Conservation (phyloP, 2,888 invertebrate genomes). For the Drosophila formosana region DNA sequence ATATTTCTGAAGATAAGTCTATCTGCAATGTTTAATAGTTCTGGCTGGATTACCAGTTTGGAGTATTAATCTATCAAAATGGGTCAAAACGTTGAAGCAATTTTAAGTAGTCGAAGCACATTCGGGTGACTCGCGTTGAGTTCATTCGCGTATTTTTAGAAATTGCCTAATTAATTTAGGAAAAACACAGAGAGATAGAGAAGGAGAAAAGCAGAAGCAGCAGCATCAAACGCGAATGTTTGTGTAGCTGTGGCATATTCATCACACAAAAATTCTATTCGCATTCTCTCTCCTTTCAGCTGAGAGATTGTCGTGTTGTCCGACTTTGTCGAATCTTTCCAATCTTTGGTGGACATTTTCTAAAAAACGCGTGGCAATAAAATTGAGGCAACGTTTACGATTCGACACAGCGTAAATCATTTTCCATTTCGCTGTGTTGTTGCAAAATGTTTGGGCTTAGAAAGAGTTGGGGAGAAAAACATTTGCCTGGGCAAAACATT, state of each 20-base stretch:
- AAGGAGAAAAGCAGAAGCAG: conserved; percentile 28
- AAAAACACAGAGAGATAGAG: conserved; percentile 48
- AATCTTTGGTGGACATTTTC: conserved; percentile 45
- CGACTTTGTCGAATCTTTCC: conserved; percentile 2
- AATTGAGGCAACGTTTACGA: conserved; percentile 14
- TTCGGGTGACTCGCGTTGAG: conserved; percentile 72
- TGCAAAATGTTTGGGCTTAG: conserved; percentile 28
- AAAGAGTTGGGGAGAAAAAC: conserved; percentile 43
- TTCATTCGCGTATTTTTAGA: conserved; percentile 81
- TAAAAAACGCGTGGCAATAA: conserved; percentile 44
- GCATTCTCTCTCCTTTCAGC: conserved; percentile 26
- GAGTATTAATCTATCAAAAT: conserved; percentile 1
- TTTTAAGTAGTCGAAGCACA: conserved; percentile 58
- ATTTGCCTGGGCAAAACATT: conserved; percentile 43
- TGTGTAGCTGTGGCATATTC: conserved; percentile 48
- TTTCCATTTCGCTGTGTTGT: not conserved
- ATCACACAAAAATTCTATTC: conserved; percentile 57
- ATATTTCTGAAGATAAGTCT: too few relatives aligned
- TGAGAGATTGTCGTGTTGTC: conserved; percentile 18
- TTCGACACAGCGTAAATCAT: conserved; percentile 44
- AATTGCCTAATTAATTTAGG: conserved; percentile 77
- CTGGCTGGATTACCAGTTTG: not conserved
- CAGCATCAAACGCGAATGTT: conserved; percentile 50
- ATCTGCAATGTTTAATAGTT: conserved; percentile 2
- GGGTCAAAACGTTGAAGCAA: conserved; percentile 44